Evolutionary conservation across 2,888 invertebrate species (phyloP), one percentile per base, ranked within the genome.

Genomic region (Rhyacophila evoluta): DNA sequence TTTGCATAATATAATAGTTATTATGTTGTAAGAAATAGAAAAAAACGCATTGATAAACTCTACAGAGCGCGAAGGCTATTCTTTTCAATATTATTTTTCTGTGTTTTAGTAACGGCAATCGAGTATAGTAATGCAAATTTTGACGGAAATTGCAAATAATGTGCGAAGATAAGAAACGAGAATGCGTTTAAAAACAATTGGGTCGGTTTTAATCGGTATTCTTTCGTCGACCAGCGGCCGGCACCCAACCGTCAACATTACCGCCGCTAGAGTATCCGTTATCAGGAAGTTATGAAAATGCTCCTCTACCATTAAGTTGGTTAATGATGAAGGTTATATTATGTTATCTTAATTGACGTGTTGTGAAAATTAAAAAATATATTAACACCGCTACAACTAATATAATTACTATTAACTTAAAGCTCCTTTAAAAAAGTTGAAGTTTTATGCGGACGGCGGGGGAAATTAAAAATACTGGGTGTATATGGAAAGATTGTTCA

Each of bases 211-310:
- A 55, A 55, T 55, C 25, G 10, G 55, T n/a, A n/a, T 15, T n/a
- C 39, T 3, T 5, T 39, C 39, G 39, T 39, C 39, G 39, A 12
- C 12, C 39, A 12, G 39, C 12, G 39, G 15, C 39, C 39, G 39
- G 39, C 39, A 15, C 39, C 2, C 55, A 19, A 55, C 55, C 25
- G 55, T 25, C 55, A 55, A 19, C 10, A 55, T 19, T 55, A 55
- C 6, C 19, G 25, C 55, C 10, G 10, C 55, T 55, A 2, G 0
- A 4, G 55, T 10, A 55, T 55, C 55, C 55, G 55, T 55, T 55
- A 55, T 55, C 55, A 55, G 6, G 55, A 55, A 55, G 19, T 55
- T 55, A 55, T 55, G 55, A 55, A 55, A 55, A 55, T 55, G 55
- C 25, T 55, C 19, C 15, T 55, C 19, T 55, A 19, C 55, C 19